A percentile compares a stretch with the other conserved stretches of the same genome.
Conservation (phyloP, 2,888 invertebrate genomes). For the Cremastinae sp. region DNA sequence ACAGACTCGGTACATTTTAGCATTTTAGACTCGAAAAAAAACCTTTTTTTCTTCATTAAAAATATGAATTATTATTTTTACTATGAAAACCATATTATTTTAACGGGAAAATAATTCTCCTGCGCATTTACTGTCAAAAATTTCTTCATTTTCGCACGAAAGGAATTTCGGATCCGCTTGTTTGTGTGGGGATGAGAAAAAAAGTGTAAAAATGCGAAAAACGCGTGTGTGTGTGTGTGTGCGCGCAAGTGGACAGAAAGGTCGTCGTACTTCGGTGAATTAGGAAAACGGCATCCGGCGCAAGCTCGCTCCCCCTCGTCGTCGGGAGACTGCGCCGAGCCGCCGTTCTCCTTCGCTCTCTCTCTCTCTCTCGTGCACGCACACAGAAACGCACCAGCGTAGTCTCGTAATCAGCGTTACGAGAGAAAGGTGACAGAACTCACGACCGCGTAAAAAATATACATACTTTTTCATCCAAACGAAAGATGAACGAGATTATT, state of each 20-base stretch:
- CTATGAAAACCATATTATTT: no score
- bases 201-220: constrained; percentile 14
- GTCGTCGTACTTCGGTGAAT: constrained; percentile 56
- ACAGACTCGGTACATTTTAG: no score
- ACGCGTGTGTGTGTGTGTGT: not conserved
- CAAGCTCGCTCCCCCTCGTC: constrained; percentile 30
- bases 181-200: no score
- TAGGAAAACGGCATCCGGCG: constrained; percentile 45
- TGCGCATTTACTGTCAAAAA: no score
- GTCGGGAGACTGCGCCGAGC: constrained; percentile 22
- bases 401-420: constrained; percentile 33
- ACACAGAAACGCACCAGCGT: not conserved
- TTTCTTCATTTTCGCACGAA: no score
- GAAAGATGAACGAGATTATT: no score
- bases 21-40: no score
- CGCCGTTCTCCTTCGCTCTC: constrained; percentile 3
- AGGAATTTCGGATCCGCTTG: no score
- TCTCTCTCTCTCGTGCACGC: constrained; percentile 5
- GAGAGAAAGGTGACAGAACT: constrained; percentile 34
- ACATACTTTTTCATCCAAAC: constrained; percentile 27
- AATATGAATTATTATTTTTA: no score
- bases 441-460: constrained; percentile 25
- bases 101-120: no score
- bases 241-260: constrained; percentile 41
- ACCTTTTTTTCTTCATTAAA: no score